Evolutionary conservation across 2,113 vertebrate species (phyloP).

Genomic region (Thinocorus orbignyianus): DNA sequence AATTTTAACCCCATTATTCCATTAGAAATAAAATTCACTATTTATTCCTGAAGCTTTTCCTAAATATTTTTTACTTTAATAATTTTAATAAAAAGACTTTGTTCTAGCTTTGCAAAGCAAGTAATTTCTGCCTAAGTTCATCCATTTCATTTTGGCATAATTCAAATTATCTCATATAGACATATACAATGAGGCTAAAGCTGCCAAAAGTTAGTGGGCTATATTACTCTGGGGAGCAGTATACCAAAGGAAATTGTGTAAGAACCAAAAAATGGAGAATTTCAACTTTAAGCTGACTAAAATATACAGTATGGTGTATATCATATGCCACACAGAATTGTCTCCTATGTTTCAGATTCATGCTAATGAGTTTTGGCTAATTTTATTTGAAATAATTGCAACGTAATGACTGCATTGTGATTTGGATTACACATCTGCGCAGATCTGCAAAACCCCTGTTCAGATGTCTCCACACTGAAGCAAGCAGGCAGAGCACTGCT

Average conservation of each 20-base stretch:
- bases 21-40: background rate
- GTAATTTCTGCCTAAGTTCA: background rate
- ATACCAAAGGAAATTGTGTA: background rate
- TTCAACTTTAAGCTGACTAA: background rate
- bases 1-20: background rate
- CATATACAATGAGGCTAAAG: background rate
- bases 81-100: too few relatives aligned
- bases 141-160: background rate
- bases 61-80: too few relatives aligned
- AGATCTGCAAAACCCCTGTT: background rate
- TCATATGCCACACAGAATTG: background rate
- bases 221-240: background rate
- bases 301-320: background rate
- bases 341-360: background rate
- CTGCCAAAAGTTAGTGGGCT: background rate
- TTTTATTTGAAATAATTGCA: background rate
- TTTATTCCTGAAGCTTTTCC: too few relatives aligned
- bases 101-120: background rate
- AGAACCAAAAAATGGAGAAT: background rate
- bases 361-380: background rate
- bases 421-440: rapidly evolving
- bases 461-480: background rate
- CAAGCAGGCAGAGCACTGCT: background rate
- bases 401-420: background rate
- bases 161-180: background rate